phyloP scores from a whole-genome alignment of 2,113 vertebrate genomes.

The Eretmochelys imbricata region DNA sequence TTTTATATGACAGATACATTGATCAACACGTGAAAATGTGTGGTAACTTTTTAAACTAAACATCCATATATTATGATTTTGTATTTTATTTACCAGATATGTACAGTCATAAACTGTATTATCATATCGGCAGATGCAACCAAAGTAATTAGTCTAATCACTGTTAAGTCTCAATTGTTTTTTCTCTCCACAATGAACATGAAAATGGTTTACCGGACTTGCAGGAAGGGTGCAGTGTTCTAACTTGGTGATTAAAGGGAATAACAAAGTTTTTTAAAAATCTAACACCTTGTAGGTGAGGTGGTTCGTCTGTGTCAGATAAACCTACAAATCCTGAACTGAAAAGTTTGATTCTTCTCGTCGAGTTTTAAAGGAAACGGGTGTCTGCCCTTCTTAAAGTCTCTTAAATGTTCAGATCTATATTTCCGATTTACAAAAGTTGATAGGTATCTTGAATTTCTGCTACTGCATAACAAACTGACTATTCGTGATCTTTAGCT shows the following conservation, averaged over 20 bases:
- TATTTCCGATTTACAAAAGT: conserved; percentile 38
- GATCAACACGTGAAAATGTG: neutral
- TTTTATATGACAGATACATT: neutral
- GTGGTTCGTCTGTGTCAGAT: neutral
- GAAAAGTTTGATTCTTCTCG: neutral
- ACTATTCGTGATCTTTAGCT: neutral
- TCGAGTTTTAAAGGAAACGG: neutral
- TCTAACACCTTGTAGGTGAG: neutral
- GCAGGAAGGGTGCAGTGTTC: neutral
- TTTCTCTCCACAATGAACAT: neutral
- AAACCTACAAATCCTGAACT: neutral
- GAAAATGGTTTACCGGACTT: neutral
- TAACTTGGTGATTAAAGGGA: neutral
- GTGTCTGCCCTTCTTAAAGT: neutral
- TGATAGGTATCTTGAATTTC: neutral
- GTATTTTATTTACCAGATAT: conserved; percentile 2
- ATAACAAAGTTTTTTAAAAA: neutral
- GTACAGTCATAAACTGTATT: neutral
- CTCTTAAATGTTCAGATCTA: conserved; percentile 31
- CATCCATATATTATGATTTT: neutral
- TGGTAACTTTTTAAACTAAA: neutral
- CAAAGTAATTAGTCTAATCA: neutral
- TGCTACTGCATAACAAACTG: neutral
- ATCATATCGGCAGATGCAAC: neutral
- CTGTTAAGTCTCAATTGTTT: neutral